phyloP scores from a whole-genome alignment of 2,888 invertebrate genomes.

The Phengaris alcon region DNA sequence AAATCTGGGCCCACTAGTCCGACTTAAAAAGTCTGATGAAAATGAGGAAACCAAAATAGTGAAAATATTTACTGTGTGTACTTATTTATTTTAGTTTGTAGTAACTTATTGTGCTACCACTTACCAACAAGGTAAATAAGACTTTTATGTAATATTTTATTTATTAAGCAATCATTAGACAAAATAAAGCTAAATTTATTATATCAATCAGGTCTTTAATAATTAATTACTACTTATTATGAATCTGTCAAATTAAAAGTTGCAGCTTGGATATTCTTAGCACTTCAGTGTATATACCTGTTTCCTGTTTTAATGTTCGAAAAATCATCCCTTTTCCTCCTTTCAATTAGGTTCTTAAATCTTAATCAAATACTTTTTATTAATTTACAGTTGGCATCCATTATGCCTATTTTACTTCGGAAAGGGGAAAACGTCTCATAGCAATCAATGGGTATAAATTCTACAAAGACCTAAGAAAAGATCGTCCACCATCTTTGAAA shows the following conservation, averaged over 20 bases:
- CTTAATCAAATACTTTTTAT: neutral
- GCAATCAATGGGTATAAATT: neutral
- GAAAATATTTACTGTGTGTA: neutral
- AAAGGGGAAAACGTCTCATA: conserved; percentile 15
- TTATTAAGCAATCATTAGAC: no score
- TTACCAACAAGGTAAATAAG: neutral
- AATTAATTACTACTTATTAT: no score
- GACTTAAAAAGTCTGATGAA: neutral
- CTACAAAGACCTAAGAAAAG: conserved; percentile 12
- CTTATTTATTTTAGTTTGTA: neutral
- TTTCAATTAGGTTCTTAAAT: no score
- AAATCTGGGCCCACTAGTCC: neutral
- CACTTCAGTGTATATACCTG: no score
- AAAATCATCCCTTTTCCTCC: no score
- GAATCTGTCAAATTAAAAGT: no score
- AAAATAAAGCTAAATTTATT: no score
- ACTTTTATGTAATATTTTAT: neutral
- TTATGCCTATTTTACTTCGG: conserved; percentile 15
- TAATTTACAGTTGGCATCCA: conserved; percentile 10
- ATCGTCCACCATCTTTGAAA: neutral
- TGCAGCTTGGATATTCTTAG: no score
- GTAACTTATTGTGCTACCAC: neutral
- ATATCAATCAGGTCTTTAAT: no score
- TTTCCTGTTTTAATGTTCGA: no score
- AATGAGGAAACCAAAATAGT: neutral